Evolutionary conservation across 2,797 vertebrate species (phyloP).

Genomic region (Triplophysa bombifrons): DNA sequence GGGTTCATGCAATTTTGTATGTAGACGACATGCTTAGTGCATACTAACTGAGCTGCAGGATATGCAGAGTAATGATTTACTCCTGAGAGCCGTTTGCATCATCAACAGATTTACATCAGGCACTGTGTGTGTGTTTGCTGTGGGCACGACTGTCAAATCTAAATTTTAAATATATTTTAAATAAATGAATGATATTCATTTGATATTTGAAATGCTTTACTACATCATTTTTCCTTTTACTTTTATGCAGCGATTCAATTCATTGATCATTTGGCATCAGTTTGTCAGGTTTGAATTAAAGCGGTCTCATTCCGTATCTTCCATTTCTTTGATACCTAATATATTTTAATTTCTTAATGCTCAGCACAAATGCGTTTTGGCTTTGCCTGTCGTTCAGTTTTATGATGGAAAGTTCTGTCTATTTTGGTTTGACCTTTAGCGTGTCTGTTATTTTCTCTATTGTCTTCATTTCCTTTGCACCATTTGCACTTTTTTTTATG

Average conservation of each 20-base stretch:
- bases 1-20: constrained; percentile 48
- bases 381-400: not conserved
- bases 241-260: not conserved
- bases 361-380: constrained; percentile 14
- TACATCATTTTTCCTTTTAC: not conserved
- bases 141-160: too few relatives aligned
- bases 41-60: constrained; percentile 64
- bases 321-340: not conserved
- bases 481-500: constrained; percentile 48
- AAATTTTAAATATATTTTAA: too few relatives aligned
- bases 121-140: not conserved
- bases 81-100: not conserved
- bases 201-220: too few relatives aligned
- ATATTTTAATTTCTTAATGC: not conserved
- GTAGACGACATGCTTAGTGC: constrained; percentile 55
- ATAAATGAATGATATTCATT: too few relatives aligned
- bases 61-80: constrained; percentile 54
- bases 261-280: not conserved
- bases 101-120: not conserved
- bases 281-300: not conserved
- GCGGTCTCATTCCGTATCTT: not conserved
- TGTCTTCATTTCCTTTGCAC: constrained; percentile 68
- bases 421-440: constrained; percentile 62
- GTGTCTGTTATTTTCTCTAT: constrained; percentile 58
- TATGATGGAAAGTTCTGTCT: constrained; percentile 48